Conservation (phyloP, 2,888 invertebrate genomes). For the Gymnoscelis rufifasciata region DNA sequence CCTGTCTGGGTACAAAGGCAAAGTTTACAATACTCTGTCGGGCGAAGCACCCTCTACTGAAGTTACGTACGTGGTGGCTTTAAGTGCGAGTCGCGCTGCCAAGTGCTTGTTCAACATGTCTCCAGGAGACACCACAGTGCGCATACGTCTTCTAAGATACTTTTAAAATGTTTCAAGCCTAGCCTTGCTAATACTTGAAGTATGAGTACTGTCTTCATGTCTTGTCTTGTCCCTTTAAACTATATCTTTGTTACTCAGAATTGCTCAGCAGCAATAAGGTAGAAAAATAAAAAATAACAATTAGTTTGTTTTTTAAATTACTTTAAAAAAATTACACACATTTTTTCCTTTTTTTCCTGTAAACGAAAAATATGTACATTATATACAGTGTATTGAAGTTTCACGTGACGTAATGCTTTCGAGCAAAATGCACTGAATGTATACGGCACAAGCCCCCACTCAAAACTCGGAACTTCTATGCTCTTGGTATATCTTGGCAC, state of each 20-base stretch:
- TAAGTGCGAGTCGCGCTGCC: conserved; percentile 44
- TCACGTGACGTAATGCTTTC: too few relatives aligned
- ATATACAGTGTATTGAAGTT: too few relatives aligned
- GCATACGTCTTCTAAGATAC: conserved; percentile 2
- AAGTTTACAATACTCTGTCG: conserved; percentile 42
- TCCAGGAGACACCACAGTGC: conserved; percentile 32
- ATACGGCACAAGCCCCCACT: too few relatives aligned
- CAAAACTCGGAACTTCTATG: too few relatives aligned
- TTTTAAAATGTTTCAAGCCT: conserved; percentile 4
- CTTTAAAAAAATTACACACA: too few relatives aligned
- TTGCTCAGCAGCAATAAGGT: background rate
- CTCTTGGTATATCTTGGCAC: too few relatives aligned
- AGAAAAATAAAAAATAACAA: too few relatives aligned
- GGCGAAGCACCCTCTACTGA: conserved; percentile 44
- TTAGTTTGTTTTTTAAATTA: too few relatives aligned
- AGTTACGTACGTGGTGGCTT: conserved; percentile 53
- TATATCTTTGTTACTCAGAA: background rate
- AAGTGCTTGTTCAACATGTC: conserved; percentile 72
- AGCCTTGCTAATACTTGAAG: background rate
- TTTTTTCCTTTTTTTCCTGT: too few relatives aligned
- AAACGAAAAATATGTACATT: too few relatives aligned
- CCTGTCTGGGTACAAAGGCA: conserved; percentile 42
- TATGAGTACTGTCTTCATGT: background rate
- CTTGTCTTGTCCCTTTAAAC: background rate
- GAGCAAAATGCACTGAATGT: too few relatives aligned